Conservation (phyloP, 2,113 vertebrate species). For the Gymnogyps californianus region DNA sequence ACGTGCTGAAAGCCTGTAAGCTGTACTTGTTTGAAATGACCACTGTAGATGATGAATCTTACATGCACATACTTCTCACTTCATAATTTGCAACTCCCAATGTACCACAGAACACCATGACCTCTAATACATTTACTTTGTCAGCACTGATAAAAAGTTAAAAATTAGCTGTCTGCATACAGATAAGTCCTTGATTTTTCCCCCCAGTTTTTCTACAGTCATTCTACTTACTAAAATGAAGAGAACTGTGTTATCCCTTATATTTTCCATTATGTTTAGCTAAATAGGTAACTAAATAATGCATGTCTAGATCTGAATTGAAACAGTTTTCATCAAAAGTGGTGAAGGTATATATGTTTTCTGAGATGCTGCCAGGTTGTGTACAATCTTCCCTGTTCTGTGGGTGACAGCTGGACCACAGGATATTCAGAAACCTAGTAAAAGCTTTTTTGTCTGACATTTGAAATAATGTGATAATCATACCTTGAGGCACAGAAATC, state of each 20-base stretch:
- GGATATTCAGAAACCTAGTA: background rate
- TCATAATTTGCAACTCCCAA: background rate
- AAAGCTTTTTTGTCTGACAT: background rate
- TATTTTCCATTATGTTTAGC: background rate
- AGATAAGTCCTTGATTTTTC: slow-evolving; percentile 47
- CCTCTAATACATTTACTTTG: slow-evolving; percentile 60
- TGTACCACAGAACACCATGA: slow-evolving; percentile 1
- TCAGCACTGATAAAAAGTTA: slow-evolving; percentile 70
- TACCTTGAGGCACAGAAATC: slow-evolving; percentile 88
- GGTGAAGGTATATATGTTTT: background rate
- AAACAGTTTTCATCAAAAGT: background rate
- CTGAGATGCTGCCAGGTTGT: background rate
- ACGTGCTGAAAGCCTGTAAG: background rate
- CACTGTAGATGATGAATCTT: background rate
- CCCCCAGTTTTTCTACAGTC: background rate
- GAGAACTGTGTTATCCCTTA: background rate
- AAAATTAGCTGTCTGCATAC: slow-evolving; percentile 66
- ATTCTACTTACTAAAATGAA: background rate
- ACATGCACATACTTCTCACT: slow-evolving; percentile 17
- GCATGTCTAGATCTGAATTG: background rate
- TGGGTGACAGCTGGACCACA: background rate
- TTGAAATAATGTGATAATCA: background rate
- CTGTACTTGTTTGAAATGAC: slow-evolving; percentile 30
- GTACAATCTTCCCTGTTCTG: background rate
- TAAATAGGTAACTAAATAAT: background rate